Percentiles rank a stretch among this genome's conserved stretches.
Evolutionary conservation across 2,888 invertebrate genomes (phyloP).

Genomic region (Phasia obesa): DNA sequence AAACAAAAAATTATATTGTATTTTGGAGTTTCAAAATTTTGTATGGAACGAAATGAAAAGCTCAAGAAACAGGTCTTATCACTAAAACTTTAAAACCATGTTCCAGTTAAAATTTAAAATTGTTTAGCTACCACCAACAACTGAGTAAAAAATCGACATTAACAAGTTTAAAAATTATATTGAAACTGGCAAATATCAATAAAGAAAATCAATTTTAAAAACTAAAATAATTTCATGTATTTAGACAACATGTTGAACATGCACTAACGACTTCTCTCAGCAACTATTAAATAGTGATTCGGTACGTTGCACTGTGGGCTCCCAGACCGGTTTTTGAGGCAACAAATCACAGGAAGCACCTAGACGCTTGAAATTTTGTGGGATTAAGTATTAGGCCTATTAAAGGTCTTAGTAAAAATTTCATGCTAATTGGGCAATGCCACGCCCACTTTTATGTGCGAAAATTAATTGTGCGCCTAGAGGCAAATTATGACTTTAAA

Average conservation of each 20-base stretch:
- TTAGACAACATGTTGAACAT: constrained; percentile 43
- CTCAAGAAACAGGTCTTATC: constrained; percentile 26
- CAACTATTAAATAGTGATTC: constrained; percentile 4
- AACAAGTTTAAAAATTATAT: constrained; percentile 30
- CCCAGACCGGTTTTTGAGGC: too few species aligned
- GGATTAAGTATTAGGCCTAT: too few species aligned
- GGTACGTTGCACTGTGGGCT: too few species aligned
- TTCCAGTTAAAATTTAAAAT: constrained; percentile 52
- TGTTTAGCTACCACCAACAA: constrained; percentile 18
- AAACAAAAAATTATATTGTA: constrained; percentile 42
- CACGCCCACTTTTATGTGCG: too few species aligned
- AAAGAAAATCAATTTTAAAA: constrained; percentile 36
- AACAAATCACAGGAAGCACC: too few species aligned
- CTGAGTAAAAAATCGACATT: not conserved
- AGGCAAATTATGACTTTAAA: too few species aligned
- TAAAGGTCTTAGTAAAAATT: too few species aligned
- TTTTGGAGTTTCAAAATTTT: constrained; percentile 39
- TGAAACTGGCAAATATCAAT: constrained; percentile 36
- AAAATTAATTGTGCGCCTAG: too few species aligned
- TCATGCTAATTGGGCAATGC: too few species aligned
- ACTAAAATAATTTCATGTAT: constrained; percentile 40
- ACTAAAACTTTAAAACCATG: constrained; percentile 55
- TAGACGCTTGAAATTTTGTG: too few species aligned
- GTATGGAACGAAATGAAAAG: not conserved
- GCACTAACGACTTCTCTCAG: constrained; percentile 31